Evolutionary conservation across 2,888 invertebrate genomes (phyloP).

Genomic region (Rhamnusium bicolor): DNA sequence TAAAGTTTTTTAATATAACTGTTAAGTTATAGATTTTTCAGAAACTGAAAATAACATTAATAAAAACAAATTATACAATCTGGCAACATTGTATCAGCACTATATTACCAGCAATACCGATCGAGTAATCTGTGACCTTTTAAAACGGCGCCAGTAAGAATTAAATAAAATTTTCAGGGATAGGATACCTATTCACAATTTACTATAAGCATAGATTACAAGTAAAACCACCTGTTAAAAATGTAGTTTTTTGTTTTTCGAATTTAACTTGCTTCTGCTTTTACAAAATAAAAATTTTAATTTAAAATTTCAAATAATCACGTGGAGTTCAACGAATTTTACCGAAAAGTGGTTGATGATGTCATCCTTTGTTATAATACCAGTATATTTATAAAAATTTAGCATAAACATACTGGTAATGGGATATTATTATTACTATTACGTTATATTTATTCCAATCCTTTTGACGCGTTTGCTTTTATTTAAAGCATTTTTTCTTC

Average conservation of each 20-base stretch:
- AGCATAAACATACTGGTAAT: slow-evolving; percentile 16
- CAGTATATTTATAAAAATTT: slow-evolving; percentile 12
- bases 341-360: slow-evolving; percentile 34
- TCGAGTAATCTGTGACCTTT: slow-evolving; percentile 20
- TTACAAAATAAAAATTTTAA: background rate
- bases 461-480: background rate
- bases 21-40: too few relatives aligned
- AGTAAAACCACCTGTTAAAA: slow-evolving; percentile 35
- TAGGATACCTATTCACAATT: too few relatives aligned
- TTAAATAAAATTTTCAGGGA: slow-evolving; percentile 26
- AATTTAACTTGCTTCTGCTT: background rate
- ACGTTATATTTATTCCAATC: background rate
- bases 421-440: slow-evolving; percentile 7
- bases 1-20: too few relatives aligned
- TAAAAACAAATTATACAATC: background rate
- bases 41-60: too few relatives aligned
- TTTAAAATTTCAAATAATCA: slow-evolving; percentile 34
- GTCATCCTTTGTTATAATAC: slow-evolving; percentile 36
- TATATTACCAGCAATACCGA: slow-evolving; percentile 31
- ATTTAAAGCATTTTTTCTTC: too few relatives aligned
- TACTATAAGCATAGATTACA: too few relatives aligned
- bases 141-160: slow-evolving; percentile 35
- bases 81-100: slow-evolving; percentile 27
- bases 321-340: slow-evolving; percentile 30
- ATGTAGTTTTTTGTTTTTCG: background rate